Conservation (phyloP, 1,140 invertebrate species). For the Sarcophaga bullata region DNA sequence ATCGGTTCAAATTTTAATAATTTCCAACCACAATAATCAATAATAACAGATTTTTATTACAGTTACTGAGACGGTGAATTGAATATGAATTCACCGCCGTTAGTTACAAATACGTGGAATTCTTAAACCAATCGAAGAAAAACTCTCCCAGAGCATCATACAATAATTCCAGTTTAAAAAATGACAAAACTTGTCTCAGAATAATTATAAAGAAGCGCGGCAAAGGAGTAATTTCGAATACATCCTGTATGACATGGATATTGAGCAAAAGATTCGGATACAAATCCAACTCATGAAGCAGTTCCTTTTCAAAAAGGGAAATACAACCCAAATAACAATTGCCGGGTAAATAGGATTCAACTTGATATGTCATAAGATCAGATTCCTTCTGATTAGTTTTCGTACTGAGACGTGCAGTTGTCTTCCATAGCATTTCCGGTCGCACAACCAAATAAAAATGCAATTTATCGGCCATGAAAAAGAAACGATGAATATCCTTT, state of each 20-base stretch:
- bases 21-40: no score
- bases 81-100: background rate
- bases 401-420: background rate
- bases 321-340: constrained; percentile 36
- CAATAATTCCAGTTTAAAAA: constrained; percentile 36
- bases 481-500: constrained; percentile 36
- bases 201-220: constrained; percentile 3
- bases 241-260: constrained; percentile 37
- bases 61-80: background rate
- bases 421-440: constrained; percentile 39
- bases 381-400: background rate
- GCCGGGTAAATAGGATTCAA: constrained; percentile 37
- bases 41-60: background rate
- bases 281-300: constrained; percentile 25
- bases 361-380: constrained; percentile 8
- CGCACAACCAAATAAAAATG: constrained; percentile 36
- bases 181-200: background rate
- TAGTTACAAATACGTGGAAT: constrained; percentile 3
- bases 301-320: background rate
- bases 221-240: constrained; percentile 34
- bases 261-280: constrained; percentile 20
- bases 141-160: constrained; percentile 43
- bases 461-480: constrained; percentile 30
- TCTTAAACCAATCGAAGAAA: constrained; percentile 39
- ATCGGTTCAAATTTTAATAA: no score